A percentile compares a stretch with the other conserved stretches of the same genome.
Conservation (phyloP, 2,888 invertebrate genomes). For the Empis livida region DNA sequence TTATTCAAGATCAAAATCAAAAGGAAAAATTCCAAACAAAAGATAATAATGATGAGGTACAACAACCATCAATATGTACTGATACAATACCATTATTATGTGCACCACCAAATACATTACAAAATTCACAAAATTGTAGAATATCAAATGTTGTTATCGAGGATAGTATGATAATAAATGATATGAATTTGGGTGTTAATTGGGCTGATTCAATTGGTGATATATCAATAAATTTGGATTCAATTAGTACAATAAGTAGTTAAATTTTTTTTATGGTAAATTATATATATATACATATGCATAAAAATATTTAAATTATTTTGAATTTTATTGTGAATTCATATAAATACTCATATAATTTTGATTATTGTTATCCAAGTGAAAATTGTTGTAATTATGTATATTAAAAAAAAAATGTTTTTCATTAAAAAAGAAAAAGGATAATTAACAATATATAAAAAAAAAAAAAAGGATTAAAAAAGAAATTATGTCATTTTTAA, state of each 20-base stretch:
- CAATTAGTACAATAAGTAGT: constrained; percentile 17
- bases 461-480: too few relatives aligned
- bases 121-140: constrained; percentile 3
- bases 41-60: constrained; percentile 5
- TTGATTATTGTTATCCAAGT: too few relatives aligned
- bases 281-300: too few relatives aligned
- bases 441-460: too few relatives aligned
- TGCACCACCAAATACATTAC: constrained; percentile 7
- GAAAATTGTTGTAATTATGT: too few relatives aligned
- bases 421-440: too few relatives aligned
- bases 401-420: too few relatives aligned
- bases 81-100: constrained; percentile 16
- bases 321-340: too few relatives aligned
- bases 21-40: constrained; percentile 10
- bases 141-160: constrained; percentile 7
- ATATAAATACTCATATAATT: too few relatives aligned
- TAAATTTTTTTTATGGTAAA: constrained; percentile 6
- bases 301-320: too few relatives aligned
- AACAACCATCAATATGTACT: constrained; percentile 7
- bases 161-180: constrained; percentile 10
- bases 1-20: constrained; percentile 12
- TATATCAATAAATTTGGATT: constrained; percentile 14
- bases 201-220: constrained; percentile 11
- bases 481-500: too few relatives aligned
- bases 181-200: constrained; percentile 5